Percentiles rank a stretch among this genome's conserved stretches.
Evolutionary conservation across 2,113 vertebrate species (phyloP).

Genomic region (Paracanthobrama guichenoti): DNA sequence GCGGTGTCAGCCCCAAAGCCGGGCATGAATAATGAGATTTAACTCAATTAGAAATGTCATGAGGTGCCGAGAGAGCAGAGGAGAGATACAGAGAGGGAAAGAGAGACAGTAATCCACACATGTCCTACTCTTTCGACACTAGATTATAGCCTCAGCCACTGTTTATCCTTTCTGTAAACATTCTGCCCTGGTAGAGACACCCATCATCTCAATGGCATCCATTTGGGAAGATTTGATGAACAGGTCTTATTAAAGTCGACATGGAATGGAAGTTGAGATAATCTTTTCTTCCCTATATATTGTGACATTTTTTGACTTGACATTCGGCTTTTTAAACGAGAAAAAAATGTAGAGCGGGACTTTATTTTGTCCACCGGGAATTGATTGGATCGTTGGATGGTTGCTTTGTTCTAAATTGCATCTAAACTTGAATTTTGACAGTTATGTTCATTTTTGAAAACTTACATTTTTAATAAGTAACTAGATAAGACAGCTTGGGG

Average conservation of each 20-base stretch:
- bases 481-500: too few relatives aligned
- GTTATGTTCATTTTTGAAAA: too few relatives aligned
- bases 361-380: too few relatives aligned
- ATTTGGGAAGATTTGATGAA: conserved; percentile 1
- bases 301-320: too few relatives aligned
- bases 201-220: conserved; percentile 11
- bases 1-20: conserved; percentile 45
- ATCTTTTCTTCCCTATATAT: too few relatives aligned
- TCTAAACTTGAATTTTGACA: too few relatives aligned
- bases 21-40: conserved; percentile 57
- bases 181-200: conserved; percentile 5
- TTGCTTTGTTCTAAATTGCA: too few relatives aligned
- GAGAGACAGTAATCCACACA: conserved; percentile 36
- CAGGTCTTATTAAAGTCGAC: conserved; percentile 3
- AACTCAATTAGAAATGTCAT: conserved; percentile 57
- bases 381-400: too few relatives aligned
- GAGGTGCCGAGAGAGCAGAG: conserved; percentile 36
- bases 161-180: conserved; percentile 47
- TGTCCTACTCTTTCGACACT: conserved; percentile 39
- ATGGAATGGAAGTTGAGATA: too few relatives aligned
- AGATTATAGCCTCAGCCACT: conserved; percentile 44
- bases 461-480: too few relatives aligned
- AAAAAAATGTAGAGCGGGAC: too few relatives aligned
- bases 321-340: too few relatives aligned
- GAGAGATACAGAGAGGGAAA: conserved; percentile 18